A percentile compares a stretch with the other conserved stretches of the same genome.
These are phyloP conservation scores for Tyto alba DNA, from an alignment of 2,113 vertebrate species.

Conservation along the genomic window DNA sequence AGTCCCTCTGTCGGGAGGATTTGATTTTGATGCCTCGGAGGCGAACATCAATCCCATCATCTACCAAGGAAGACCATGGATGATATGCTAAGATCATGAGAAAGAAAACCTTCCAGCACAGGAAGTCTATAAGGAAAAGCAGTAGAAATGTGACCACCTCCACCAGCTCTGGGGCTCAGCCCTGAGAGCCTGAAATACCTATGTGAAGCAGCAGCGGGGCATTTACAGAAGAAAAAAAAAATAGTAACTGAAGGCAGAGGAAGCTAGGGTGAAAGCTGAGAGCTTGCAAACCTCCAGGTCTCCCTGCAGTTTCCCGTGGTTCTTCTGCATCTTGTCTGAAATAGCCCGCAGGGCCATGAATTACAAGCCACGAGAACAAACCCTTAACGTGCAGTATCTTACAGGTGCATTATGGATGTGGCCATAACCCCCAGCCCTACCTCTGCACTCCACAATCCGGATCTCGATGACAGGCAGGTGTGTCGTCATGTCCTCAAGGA, in stretches of 20 bases:
- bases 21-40: slow-evolving; percentile 96
- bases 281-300: neutral
- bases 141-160: neutral
- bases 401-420: neutral
- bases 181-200: neutral
- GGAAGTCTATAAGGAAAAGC: neutral
- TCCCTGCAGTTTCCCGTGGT: neutral
- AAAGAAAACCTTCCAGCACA: neutral
- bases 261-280: neutral
- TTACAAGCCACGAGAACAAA: neutral
- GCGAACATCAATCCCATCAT: slow-evolving; percentile 95
- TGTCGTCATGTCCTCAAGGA: slow-evolving; percentile 92
- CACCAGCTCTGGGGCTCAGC: neutral
- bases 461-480: slow-evolving; percentile 92
- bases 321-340: neutral
- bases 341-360: neutral
- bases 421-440: slow-evolving; percentile 58
- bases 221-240: neutral
- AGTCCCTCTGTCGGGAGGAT: slow-evolving; percentile 89
- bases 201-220: neutral
- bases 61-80: slow-evolving; percentile 56
- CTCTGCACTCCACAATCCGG: slow-evolving; percentile 93
- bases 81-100: neutral
- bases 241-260: neutral
- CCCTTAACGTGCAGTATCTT: neutral